A percentile compares a stretch with the other conserved stretches of the same genome.
These are phyloP conservation scores for Erebia palarica DNA, from an alignment of 2,888 invertebrate genomes.

Conservation along the genomic window DNA sequence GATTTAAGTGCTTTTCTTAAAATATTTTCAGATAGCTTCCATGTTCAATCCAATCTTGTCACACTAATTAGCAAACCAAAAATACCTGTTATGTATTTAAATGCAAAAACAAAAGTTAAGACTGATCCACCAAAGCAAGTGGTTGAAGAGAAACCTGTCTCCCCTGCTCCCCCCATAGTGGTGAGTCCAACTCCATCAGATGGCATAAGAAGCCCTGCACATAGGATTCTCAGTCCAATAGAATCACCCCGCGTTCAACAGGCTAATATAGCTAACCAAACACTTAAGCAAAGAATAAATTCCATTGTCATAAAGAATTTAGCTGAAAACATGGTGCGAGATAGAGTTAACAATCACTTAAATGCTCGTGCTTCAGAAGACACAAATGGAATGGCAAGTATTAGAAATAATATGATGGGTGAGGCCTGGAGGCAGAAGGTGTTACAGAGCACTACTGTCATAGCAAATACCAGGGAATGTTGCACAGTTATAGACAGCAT, in stretches of 20 bases:
- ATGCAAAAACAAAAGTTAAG: slow-evolving; percentile 76
- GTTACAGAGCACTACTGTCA: slow-evolving; percentile 90
- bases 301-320: slow-evolving; percentile 93
- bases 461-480: slow-evolving; percentile 90
- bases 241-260: slow-evolving; percentile 78
- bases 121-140: slow-evolving; percentile 78
- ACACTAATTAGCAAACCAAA: slow-evolving; percentile 90
- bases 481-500: slow-evolving; percentile 89
- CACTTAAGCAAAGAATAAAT: slow-evolving; percentile 93
- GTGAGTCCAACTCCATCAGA: slow-evolving; percentile 76
- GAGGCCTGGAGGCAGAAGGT: slow-evolving; percentile 92
- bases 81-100: slow-evolving; percentile 83
- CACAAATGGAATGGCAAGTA: slow-evolving; percentile 69
- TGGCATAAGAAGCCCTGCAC: slow-evolving; percentile 70
- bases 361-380: slow-evolving; percentile 72
- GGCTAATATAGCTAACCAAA: slow-evolving; percentile 86
- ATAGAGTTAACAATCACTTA: slow-evolving; percentile 75
- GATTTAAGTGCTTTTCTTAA: slow-evolving; percentile 95
- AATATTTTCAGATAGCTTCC: slow-evolving; percentile 96
- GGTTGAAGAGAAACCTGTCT: slow-evolving; percentile 65
- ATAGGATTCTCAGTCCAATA: slow-evolving; percentile 77
- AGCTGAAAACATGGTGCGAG: slow-evolving; percentile 89
- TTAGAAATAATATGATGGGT: slow-evolving; percentile 78
- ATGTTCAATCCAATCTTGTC: slow-evolving; percentile 95
- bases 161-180: slow-evolving; percentile 65